Base-by-base conservation (phyloP, 2,888 invertebrate genomes). In the Hipparchia semele region DNA sequence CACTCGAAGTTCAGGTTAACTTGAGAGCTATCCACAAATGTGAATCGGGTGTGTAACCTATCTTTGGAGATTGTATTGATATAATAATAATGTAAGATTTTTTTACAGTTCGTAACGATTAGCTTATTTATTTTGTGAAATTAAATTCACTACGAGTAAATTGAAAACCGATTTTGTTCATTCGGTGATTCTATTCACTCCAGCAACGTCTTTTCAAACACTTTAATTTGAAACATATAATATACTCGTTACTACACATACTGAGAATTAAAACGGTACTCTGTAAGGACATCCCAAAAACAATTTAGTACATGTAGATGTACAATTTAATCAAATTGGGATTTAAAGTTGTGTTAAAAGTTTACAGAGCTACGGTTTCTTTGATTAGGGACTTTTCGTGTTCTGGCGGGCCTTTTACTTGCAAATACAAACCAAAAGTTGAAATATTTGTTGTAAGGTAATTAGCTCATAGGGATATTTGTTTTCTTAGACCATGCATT, bases 1-100 rank as follows among this genome's bases (percentile, higher is more conserved):
- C 83, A 83, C 84, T 87, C 82, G 76, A 77, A 84, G 84, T 87
- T 87, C 77, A 75, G 81, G 82, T 82, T 82, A 85, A 88, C 83
- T 88, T 85, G 79, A 75, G 80, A 85, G 84, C 81, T 80, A 83
- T 82, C 81, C 78, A 77, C 77, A 79, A 82, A 79, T 80, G 80
- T 79, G 77, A 81, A 77, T 45, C 39, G n/a, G 68, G 60, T 58
- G 58, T 10, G 23, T 23, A 23, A 65, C 65, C 33, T 53, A 53
- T 33, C 10, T 53, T 53, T 58, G 13, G 6, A 2, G 7, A 8
- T 39, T 39, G 39, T 39, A 5, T 39, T 39, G 39, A 39, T 39
- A 4, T 39, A 2, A 4, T 39, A 2, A 4, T 39, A 39, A 39
- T 39, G 39, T 5, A 39, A 39, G 39, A 39, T 39, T 39, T 39